Base-by-base conservation (phyloP, 2,888 invertebrate genomes). In the Schizaphis graminum region DNA sequence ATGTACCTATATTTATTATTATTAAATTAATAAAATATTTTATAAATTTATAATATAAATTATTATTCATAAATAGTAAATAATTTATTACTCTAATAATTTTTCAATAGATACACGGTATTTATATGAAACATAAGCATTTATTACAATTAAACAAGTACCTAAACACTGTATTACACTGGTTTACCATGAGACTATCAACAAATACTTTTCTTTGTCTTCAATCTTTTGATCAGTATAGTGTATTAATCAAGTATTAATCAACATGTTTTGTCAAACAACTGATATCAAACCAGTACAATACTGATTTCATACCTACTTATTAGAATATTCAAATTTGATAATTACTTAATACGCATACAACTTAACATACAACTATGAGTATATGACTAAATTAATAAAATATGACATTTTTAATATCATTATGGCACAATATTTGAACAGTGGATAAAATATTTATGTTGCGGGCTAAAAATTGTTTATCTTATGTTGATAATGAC, bases 361-460 rank as follows among this genome's bases (percentile, higher is more conserved):
- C 35, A 35, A 41, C 8, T 77, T 7, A 2, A 2, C 35, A 77
- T 35, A 41, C 35, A 35, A 41, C 8, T 16, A 47, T 47, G 16
- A 53, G 53, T 88, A 88, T 56, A 49, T 0, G 35, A 88, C 53
- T 41, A 56, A 91, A 91, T 91, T 77, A 91, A 86, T 57, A n/a
- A 85, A 57, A 61, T 47, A 85, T 85, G 11, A 56, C 5, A 57
- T 26, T 56, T 28, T 85, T 28, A 61, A 89, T 89, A n/a, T 26
- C 26, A 28, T 49, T n/a, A 56, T 88, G 4, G 35, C 8, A 35
- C 86, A 49, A 91, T 61, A 86, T 57, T 57, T 11, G 44, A 57
- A 35, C 1, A 56, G 1, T n/a, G n/a, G 53, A 86, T 86, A 86
- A 85, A 57, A 86, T 56, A 53, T 44, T 13, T 44, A 84, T 85